Evolutionary conservation across 2,888 invertebrate species (phyloP).

Genomic region (Ganaspis brasiliensis): DNA sequence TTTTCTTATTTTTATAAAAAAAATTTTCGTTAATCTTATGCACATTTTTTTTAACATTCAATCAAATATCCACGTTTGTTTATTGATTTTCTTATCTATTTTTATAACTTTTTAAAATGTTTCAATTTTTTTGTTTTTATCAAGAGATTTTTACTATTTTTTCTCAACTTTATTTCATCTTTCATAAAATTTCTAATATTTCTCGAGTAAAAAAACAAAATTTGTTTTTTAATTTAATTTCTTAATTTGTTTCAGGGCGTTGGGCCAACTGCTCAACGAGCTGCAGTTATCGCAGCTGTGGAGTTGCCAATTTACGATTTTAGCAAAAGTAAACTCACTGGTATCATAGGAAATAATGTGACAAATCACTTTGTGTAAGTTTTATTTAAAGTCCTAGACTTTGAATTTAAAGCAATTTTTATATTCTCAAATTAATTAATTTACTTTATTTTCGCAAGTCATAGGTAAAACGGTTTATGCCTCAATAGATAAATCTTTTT

Average conservation of each 20-base stretch:
- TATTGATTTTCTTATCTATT: too few relatives aligned
- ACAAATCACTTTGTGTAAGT: conserved; percentile 93
- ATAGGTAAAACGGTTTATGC: conserved; percentile 11
- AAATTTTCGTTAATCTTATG: too few relatives aligned
- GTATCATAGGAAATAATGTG: conserved; percentile 89
- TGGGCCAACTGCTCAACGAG: conserved; percentile 95
- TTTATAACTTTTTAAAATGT: too few relatives aligned
- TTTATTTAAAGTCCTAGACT: conserved; percentile 85
- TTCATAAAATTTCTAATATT: too few relatives aligned
- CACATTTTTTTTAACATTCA: too few relatives aligned
- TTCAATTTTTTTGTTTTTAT: too few relatives aligned
- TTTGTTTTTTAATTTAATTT: conserved; percentile 40
- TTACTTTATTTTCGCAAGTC: conserved; percentile 26
- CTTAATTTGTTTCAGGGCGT: conserved; percentile 86
- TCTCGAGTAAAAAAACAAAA: too few relatives aligned
- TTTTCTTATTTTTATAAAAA: too few relatives aligned
- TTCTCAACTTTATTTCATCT: too few relatives aligned
- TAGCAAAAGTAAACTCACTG: conserved; percentile 89
- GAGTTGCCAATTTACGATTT: conserved; percentile 97
- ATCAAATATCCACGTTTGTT: too few relatives aligned
- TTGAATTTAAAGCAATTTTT: not conserved
- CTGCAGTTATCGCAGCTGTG: conserved; percentile 95
- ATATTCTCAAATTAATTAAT: conserved; percentile 12
- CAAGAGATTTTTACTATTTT: too few relatives aligned
- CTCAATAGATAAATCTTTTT: not conserved